Conservation (phyloP, 2,888 invertebrate genomes). For the Ecdyonurus torrentis region DNA sequence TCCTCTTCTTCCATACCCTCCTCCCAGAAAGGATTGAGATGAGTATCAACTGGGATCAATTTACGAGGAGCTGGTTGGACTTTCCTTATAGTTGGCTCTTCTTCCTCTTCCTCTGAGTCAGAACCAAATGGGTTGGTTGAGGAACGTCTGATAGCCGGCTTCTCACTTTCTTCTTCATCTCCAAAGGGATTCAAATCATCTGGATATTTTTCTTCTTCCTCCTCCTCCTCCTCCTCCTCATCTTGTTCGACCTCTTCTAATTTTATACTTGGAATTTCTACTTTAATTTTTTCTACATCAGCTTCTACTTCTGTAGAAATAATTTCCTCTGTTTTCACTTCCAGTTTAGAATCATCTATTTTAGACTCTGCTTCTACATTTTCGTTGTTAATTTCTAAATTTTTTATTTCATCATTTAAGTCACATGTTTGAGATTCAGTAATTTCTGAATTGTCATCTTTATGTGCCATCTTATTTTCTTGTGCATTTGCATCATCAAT, state of each 20-base stretch:
- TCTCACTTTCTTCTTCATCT: constrained; percentile 18
- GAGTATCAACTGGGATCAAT: constrained; percentile 27
- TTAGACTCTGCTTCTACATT: neutral
- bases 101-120: constrained; percentile 39
- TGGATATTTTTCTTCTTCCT: constrained; percentile 39
- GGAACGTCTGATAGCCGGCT: constrained; percentile 10
- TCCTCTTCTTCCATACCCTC: constrained; percentile 40
- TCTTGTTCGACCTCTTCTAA: constrained; percentile 3
- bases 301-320: neutral
- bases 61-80: constrained; percentile 10
- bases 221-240: constrained; percentile 10
- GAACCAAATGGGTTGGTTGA: constrained; percentile 52
- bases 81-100: constrained; percentile 11
- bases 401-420: constrained; percentile 1
- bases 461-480: neutral
- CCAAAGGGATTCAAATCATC: constrained; percentile 38
- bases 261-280: constrained; percentile 3
- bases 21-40: constrained; percentile 55
- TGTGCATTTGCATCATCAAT: neutral
- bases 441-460: constrained; percentile 6
- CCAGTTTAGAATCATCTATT: constrained; percentile 6
- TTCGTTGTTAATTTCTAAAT: neutral
- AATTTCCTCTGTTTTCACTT: constrained; percentile 8
- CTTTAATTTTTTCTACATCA: neutral
- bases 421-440: constrained; percentile 2